Evolutionary conservation across 2,113 vertebrate species (phyloP), one percentile per base, ranked within the genome.

Genomic region (Rynchops niger): DNA sequence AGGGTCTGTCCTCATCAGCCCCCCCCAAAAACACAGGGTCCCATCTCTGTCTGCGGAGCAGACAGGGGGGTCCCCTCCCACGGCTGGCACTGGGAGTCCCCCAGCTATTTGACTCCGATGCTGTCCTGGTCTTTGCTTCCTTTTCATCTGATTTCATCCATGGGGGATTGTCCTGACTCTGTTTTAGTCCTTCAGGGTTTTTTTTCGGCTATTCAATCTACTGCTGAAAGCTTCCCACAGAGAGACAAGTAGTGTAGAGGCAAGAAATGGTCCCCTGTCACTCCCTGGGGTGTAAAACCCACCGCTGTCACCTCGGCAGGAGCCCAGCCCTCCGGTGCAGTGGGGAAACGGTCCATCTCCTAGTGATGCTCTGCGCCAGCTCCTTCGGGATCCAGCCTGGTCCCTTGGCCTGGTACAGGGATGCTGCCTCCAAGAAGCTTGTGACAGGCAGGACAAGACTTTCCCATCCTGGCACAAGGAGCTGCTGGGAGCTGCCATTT

Each of bases 121-220:
- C 53, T 42, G 56, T 42, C n/a, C 45, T 62, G 59, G 13, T 50
- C 47, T 67, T 42, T 66, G 19, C 43, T 42, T 45, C 50, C 40
- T 66, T 56, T 29, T 43, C 3, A 0, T 9, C 32, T 93, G 15
- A 12, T 56, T 61, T 73, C 47, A 34, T 71, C 62, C 1, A 0
- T 25, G 50, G 55, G 36, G 22, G 15, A 13, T 50, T n/a, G 26
- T 70, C 81, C 56, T 30, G 30, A 23, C 16, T 7, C 7, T 20
- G 1, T 53, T 70, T 40, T 18, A 21, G 13, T 36, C 55, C 49
- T 21, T n/a, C 1, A 2, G 21, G 32, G 5, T 2, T 4, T 5
- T 52, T 47, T 81, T 49, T 58, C n/a, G 32, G 5, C 20, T 52
- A 1, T 53, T 76, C 27, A 4, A 12, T 0, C 0, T 38, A 2